Evolutionary conservation across 2,113 vertebrate genomes (phyloP), one percentile per base, ranked within the genome.

Genomic region (Alexandromys fortis): DNA sequence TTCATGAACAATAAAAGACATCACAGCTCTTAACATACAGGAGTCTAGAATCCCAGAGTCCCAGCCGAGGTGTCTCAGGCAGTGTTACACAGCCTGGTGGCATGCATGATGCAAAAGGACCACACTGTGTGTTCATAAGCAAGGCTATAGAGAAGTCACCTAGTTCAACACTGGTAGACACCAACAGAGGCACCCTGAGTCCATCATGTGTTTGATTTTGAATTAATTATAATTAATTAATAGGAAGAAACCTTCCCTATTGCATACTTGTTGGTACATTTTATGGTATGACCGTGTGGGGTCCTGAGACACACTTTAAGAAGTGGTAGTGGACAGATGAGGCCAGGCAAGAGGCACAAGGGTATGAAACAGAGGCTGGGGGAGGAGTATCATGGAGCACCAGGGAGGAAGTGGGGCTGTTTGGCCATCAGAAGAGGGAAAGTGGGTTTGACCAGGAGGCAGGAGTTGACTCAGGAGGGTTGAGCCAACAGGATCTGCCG

Each of bases 391-490:
- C 24, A 19, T 33, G 0, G 35, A 72, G 24, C 5, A 4, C n/a
- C 24, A 13, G 4, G 28, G 61, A 81, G 42, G 68, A 47, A 26
- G 78, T 0, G 0, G 47, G 21, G 33, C 3, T 21, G 26, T 52
- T 22, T 38, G 3, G 68, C 61, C 21, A 7, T 26, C 30, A 8
- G 86, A 77, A 11, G 26, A 11, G 10, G 35, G 30, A 13, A 0
- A 0, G 61, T 13, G 81, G 35, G 52, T 58, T 58, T 58, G 72
- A 10, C 19, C 7, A 0, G 10, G 22, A 0, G 16, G 4, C 0
- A 5, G 49, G 17, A 35, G 0, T 42, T 11, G 17, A 5, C 19
- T n/a, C 12, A 11, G 13, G 13, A 35, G 55, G 52, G 52, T 17
- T 22, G 79, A 70, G 12, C 58, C 38, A 0, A 47, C 1, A 5